A percentile compares a stretch with the other conserved stretches of the same genome.
These are phyloP conservation scores for Congeria kusceri DNA, from an alignment of 2,888 invertebrate genomes.

Conservation along the genomic window DNA sequence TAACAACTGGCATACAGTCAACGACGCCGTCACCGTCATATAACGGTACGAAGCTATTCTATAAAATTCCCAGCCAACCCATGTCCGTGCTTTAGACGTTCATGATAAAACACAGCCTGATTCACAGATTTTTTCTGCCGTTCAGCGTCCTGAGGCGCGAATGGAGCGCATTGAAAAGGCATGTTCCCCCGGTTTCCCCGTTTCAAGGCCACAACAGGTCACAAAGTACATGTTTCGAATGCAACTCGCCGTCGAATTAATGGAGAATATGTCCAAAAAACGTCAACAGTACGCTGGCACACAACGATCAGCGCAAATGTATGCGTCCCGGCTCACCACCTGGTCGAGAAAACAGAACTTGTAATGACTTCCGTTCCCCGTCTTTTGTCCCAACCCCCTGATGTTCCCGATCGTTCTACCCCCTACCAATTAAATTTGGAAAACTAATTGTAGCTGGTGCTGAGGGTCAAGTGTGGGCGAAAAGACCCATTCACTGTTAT, in stretches of 20 bases:
- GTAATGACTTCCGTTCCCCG: no score
- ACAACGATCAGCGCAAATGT: no score
- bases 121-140: neutral
- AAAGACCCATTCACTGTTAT: neutral
- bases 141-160: neutral
- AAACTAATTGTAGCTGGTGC: constrained; percentile 20
- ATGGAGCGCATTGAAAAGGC: neutral
- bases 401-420: no score
- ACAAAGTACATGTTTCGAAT: neutral
- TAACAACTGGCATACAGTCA: constrained; percentile 42
- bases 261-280: neutral
- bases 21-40: constrained; percentile 43
- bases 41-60: constrained; percentile 51
- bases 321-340: no score
- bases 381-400: no score
- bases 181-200: neutral
- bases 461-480: constrained; percentile 27
- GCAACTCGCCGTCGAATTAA: neutral
- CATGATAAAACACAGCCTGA: neutral
- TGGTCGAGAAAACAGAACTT: no score
- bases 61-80: constrained; percentile 22
- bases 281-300: no score
- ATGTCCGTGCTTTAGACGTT: constrained; percentile 22
- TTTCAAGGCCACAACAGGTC: neutral
- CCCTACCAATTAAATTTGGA: neutral